A percentile compares a stretch with the other conserved stretches of the same genome.
phyloP scores from a whole-genome alignment of 2,113 vertebrate species.

The Trogon melanurus region DNA sequence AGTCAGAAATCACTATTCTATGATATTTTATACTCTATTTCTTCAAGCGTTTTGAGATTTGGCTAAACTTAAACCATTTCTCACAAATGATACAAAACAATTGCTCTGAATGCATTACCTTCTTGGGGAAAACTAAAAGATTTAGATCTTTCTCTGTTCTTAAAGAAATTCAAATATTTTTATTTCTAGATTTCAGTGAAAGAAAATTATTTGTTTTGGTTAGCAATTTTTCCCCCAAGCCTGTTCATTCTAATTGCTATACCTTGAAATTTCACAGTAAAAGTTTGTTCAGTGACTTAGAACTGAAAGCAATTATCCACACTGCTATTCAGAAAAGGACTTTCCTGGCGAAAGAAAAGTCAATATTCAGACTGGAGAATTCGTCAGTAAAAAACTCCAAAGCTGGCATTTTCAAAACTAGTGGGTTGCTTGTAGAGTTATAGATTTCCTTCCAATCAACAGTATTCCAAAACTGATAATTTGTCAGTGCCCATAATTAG shows the following conservation, averaged over 20 bases:
- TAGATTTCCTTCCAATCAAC: not conserved
- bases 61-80: not conserved
- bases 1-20: not conserved
- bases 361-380: not conserved
- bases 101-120: not conserved
- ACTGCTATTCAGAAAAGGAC: not conserved
- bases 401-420: not conserved
- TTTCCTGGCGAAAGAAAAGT: not conserved
- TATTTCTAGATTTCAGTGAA: not conserved
- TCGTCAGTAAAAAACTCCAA: not conserved
- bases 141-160: not conserved
- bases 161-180: not conserved
- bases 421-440: not conserved
- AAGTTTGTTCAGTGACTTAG: not conserved
- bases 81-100: not conserved
- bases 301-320: not conserved
- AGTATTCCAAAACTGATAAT: fast-evolving
- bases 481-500: not conserved
- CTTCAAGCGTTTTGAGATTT: not conserved
- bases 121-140: not conserved
- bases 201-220: not conserved
- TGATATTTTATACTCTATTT: not conserved
- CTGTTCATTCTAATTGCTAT: not conserved
- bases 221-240: not conserved
- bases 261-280: not conserved